Conservation (phyloP, 2,888 invertebrate genomes). For the Eucera pruinosa region DNA sequence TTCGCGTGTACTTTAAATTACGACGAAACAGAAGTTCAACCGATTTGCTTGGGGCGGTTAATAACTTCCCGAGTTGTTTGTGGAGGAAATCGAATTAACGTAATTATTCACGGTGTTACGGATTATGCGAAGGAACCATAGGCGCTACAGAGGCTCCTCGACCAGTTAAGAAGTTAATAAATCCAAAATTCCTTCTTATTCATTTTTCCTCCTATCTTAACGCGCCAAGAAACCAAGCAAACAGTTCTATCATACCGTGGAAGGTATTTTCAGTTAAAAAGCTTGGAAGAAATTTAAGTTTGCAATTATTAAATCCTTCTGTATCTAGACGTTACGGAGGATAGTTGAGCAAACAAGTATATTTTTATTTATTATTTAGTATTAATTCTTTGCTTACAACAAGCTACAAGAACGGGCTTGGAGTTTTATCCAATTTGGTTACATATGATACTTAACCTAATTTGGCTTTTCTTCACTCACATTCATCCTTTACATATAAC, state of each 20-base stretch:
- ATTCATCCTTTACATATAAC: too few relatives aligned
- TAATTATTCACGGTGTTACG: constrained; percentile 12
- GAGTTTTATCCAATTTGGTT: too few relatives aligned
- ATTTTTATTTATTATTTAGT: too few relatives aligned
- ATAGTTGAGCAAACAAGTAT: too few relatives aligned
- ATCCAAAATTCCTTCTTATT: constrained; percentile 10
- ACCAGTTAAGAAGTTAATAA: constrained; percentile 27
- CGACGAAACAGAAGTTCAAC: constrained; percentile 5
- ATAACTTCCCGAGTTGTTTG: constrained; percentile 13
- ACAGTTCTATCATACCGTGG: neutral
- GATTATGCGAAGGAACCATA: neutral
- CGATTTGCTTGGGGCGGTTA: constrained; percentile 14
- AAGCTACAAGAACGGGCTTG: too few relatives aligned
- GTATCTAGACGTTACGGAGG: neutral
- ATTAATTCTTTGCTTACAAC: too few relatives aligned
- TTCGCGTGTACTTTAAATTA: constrained; percentile 22
- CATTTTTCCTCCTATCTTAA: neutral
- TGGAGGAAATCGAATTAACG: constrained; percentile 23
- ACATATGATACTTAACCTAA: too few relatives aligned
- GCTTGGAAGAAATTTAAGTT: neutral
- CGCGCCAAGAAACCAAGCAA: neutral
- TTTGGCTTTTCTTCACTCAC: too few relatives aligned
- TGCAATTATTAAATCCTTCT: constrained; percentile 7
- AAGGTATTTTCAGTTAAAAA: neutral
- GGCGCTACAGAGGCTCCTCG: neutral